phyloP scores from a whole-genome alignment of 1,140 invertebrate genomes.

The Calephelis nemesis region DNA sequence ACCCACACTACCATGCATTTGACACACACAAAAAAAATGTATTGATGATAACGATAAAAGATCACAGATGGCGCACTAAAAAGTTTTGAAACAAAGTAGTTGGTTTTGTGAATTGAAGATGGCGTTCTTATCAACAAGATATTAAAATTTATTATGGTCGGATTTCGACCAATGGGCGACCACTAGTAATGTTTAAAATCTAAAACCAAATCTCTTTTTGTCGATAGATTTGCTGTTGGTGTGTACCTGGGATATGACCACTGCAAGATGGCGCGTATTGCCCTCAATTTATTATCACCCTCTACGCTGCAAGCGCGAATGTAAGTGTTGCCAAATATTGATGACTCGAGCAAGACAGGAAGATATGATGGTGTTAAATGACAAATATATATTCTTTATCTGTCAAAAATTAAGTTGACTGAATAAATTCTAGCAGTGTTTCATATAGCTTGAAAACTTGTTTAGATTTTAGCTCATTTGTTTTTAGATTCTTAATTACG shows the following conservation, averaged over 20 bases:
- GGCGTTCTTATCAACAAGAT: too few relatives aligned
- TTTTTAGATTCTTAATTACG: too few relatives aligned
- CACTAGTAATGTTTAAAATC: too few relatives aligned
- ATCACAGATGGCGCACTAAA: too few relatives aligned
- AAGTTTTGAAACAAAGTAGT: too few relatives aligned
- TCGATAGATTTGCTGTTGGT: conserved; percentile 4
- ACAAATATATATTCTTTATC: neutral
- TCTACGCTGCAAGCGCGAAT: conserved; percentile 14
- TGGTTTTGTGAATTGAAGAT: too few relatives aligned
- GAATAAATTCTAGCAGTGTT: neutral
- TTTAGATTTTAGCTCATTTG: neutral
- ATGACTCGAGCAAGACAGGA: neutral
- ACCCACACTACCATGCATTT: too few relatives aligned
- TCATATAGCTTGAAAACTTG: neutral
- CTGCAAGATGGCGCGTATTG: conserved; percentile 11
- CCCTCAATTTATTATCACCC: conserved; percentile 7
- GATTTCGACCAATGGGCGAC: too few relatives aligned
- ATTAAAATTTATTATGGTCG: too few relatives aligned
- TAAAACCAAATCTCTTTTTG: neutral
- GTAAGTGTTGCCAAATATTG: conserved; percentile 13
- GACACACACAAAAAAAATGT: too few relatives aligned
- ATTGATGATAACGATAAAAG: too few relatives aligned
- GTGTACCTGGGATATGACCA: neutral
- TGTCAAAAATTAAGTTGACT: neutral
- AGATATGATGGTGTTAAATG: conserved; percentile 2